phyloP scores from a whole-genome alignment of 2,113 vertebrate species.

The Cinclus cinclus region DNA sequence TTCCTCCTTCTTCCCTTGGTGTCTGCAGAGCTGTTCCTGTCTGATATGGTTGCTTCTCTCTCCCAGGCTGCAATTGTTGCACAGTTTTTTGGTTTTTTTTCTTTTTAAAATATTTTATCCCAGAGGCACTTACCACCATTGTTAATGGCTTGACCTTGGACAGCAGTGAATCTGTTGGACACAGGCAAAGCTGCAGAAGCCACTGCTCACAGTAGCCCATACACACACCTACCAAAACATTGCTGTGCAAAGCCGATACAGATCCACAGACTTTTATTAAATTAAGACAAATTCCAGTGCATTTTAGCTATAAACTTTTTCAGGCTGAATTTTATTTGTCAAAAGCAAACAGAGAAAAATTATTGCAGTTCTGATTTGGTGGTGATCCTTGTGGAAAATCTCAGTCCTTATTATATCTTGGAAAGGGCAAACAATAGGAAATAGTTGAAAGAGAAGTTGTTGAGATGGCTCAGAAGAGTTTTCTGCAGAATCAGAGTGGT shows the following conservation, averaged over 20 bases:
- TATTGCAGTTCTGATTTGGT: background rate
- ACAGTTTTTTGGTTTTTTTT: background rate
- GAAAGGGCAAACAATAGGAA: background rate
- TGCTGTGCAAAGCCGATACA: background rate
- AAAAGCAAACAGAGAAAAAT: background rate
- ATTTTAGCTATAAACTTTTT: background rate
- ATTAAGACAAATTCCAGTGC: background rate
- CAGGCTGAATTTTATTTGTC: background rate
- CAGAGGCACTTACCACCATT: background rate
- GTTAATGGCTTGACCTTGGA: background rate
- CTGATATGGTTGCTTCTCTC: background rate
- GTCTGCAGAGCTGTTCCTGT: background rate
- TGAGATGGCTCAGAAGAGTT: background rate
- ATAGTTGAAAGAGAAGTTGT: background rate
- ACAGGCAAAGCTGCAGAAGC: background rate
- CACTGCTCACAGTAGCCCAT: background rate
- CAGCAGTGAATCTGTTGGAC: too few species aligned
- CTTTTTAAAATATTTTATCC: background rate
- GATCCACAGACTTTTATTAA: background rate
- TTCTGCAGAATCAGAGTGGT: background rate
- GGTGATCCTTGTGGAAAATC: background rate
- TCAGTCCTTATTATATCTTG: background rate
- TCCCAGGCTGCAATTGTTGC: background rate
- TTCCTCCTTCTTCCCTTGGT: background rate
- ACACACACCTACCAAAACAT: background rate